phyloP scores from a whole-genome alignment of 2,888 invertebrate genomes.

The Parascotia fuliginaria region DNA sequence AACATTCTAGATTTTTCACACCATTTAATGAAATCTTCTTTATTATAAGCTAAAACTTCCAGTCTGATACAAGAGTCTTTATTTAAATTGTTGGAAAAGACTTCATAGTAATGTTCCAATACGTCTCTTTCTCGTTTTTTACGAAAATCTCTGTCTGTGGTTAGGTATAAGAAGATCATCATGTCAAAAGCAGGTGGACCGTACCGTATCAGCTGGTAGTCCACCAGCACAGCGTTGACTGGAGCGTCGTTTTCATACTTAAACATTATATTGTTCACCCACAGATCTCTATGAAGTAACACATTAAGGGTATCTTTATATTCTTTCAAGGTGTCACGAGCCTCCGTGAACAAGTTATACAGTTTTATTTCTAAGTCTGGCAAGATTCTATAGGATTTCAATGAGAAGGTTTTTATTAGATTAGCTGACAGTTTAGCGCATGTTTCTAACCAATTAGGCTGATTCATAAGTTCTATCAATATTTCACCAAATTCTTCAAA shows the following conservation, averaged over 20 bases:
- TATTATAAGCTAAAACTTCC: slow-evolving; percentile 47
- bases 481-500: neutral
- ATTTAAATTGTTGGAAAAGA: slow-evolving; percentile 51
- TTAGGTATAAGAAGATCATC: slow-evolving; percentile 59
- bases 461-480: slow-evolving; percentile 52
- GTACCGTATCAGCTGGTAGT: slow-evolving; percentile 69
- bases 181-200: slow-evolving; percentile 72
- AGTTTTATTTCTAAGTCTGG: slow-evolving; percentile 51
- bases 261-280: slow-evolving; percentile 74
- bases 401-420: slow-evolving; percentile 58
- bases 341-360: slow-evolving; percentile 46
- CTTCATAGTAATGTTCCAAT: slow-evolving; percentile 55
- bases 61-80: slow-evolving; percentile 48
- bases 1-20: slow-evolving; percentile 53
- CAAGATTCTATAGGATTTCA: slow-evolving; percentile 43
- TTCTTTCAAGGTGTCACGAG: slow-evolving; percentile 36
- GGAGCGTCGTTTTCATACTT: slow-evolving; percentile 57
- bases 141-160: slow-evolving; percentile 59
- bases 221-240: slow-evolving; percentile 60
- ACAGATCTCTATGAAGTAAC: slow-evolving; percentile 69
- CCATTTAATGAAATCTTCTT: slow-evolving; percentile 44
- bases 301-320: slow-evolving; percentile 60
- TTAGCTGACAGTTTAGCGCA: slow-evolving; percentile 60
- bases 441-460: slow-evolving; percentile 38
- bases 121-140: slow-evolving; percentile 53